phyloP scores from a whole-genome alignment of 2,888 invertebrate genomes.

The Aradus depressus region DNA sequence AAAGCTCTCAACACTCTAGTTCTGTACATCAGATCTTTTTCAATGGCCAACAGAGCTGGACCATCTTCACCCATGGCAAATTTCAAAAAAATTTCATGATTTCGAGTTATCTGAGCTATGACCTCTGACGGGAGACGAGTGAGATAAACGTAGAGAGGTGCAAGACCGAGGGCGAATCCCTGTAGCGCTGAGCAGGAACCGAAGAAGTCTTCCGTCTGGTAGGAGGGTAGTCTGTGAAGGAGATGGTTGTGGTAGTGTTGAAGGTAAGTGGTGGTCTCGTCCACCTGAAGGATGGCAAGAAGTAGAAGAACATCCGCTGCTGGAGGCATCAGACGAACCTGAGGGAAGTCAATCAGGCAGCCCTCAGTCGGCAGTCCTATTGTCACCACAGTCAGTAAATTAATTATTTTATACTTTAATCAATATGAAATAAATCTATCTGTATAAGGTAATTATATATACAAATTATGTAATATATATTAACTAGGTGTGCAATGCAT shows the following conservation, averaged over 20 bases:
- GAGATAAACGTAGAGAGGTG: constrained; percentile 18
- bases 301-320: constrained; percentile 17
- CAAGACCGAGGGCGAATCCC: constrained; percentile 4
- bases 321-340: constrained; percentile 14
- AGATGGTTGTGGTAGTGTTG: constrained; percentile 10
- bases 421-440: too few relatives aligned
- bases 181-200: constrained; percentile 2
- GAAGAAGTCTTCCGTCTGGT: constrained; percentile 8
- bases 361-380: background rate
- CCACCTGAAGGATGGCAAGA: background rate
- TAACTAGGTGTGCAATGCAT: too few relatives aligned
- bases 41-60: constrained; percentile 14
- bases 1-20: background rate
- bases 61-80: constrained; percentile 17
- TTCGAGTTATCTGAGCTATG: constrained; percentile 4
- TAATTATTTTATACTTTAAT: too few relatives aligned
- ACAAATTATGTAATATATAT: too few relatives aligned
- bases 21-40: constrained; percentile 14
- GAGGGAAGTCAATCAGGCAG: constrained; percentile 20
- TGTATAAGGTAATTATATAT: too few relatives aligned
- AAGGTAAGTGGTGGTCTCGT: background rate
- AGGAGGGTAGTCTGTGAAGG: background rate
- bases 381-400: too few relatives aligned
- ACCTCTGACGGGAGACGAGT: constrained; percentile 13
- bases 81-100: constrained; percentile 11